Evolutionary conservation across 1,140 invertebrate genomes (phyloP), one percentile per base, ranked within the genome.

Genomic region (Aphis gossypii): DNA sequence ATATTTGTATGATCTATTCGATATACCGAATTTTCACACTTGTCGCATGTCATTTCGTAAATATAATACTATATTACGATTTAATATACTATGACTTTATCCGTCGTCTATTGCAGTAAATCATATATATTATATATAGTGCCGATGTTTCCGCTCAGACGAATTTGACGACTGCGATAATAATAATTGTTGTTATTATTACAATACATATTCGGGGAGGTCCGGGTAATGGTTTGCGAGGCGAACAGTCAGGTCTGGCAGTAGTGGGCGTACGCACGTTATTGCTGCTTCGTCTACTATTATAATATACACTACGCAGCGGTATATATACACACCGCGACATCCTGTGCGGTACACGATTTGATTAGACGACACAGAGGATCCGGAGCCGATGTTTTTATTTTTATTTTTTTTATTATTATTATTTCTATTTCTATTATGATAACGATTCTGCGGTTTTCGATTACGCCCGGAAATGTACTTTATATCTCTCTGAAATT

Each of bases 371-470:
- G 91, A 82, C 44, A 7, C 9, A 30, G 83, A 25, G 41, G 60
- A n/a, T 68, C 30, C 51, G 23, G n/a, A 30, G 38, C 76, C 30
- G 25, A 89, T 38, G 48, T 51, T 54, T 89, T 88, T 88, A 5
- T 86, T 86, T 46, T 86, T 46, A 14, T 48, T 41, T 30, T 11
- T 86, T 5, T 46, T 87, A 46, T 91, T 38, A 23, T 89, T 51
- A 1, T 76, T 92, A 48, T 92, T 92, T 51, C 2, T 41, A 6
- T 54, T 48, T 90, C 38, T 90, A 56, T 56, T 38, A 35, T 89
- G 83, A 41, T 91, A n/a, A 68, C 68, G 68, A 83, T 48, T 76
- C 82, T 92, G 92, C 41, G 92, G 92, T 93, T 93, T 93, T 93
- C 48, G 48, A 84, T 86, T 56, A 44, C n/a, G 51, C 44, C 56